Evolutionary conservation across 2,113 vertebrate genomes (phyloP).

Genomic region (Macrotus californicus): DNA sequence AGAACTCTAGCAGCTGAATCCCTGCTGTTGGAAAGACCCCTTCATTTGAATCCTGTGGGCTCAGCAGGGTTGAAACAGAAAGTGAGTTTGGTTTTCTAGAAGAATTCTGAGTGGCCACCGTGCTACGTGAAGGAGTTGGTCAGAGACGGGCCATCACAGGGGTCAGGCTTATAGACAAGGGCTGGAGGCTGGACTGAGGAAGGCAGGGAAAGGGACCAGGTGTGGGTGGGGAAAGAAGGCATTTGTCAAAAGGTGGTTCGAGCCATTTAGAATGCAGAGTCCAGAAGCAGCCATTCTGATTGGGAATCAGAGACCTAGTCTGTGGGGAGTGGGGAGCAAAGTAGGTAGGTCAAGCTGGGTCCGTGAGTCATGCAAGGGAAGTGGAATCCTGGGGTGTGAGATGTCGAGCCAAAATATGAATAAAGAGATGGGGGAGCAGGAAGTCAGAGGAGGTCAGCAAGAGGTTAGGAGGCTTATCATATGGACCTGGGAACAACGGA

Average conservation of each 20-base stretch:
- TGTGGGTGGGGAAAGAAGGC: neutral
- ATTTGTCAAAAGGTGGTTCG: neutral
- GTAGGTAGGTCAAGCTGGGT: accelerated
- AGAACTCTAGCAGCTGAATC: neutral
- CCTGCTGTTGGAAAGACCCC: neutral
- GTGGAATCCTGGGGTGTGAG: neutral
- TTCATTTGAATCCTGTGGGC: neutral
- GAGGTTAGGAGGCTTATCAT: neutral
- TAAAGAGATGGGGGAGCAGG: neutral
- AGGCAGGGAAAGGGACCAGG: neutral
- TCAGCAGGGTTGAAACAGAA: neutral
- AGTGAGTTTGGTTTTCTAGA: neutral
- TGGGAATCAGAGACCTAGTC: neutral
- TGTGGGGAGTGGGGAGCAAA: neutral
- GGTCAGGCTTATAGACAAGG: neutral
- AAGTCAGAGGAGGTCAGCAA: neutral
- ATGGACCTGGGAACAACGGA: neutral
- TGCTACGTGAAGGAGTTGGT: accelerated
- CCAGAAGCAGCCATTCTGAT: neutral
- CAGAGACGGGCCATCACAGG: neutral
- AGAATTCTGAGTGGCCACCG: neutral
- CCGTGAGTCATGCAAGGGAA: neutral
- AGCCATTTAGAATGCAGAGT: neutral
- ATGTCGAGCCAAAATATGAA: neutral
- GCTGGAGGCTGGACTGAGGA: neutral